Conservation (phyloP, 2,113 vertebrate species). For the Solea solea region DNA sequence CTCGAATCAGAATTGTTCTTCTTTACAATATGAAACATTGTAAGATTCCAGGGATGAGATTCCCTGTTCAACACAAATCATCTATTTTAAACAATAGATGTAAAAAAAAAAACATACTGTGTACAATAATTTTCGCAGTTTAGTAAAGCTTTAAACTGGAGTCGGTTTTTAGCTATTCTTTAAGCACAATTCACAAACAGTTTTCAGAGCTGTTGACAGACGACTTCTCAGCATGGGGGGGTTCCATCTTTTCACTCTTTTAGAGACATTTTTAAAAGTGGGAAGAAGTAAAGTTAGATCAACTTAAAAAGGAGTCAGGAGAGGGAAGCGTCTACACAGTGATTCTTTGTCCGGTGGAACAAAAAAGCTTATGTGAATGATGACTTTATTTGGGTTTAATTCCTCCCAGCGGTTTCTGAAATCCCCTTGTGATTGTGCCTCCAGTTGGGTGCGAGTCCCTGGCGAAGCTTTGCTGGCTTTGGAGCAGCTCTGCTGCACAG, state of each 20-base stretch:
- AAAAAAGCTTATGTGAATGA: constrained; percentile 61
- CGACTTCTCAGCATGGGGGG: constrained; percentile 4
- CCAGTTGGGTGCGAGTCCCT: constrained; percentile 82
- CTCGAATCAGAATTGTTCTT: constrained; percentile 85
- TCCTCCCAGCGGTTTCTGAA: constrained; percentile 76
- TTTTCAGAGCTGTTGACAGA: constrained; percentile 55
- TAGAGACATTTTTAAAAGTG: background rate
- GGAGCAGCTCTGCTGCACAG: constrained; percentile 83
- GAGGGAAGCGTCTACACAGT: constrained; percentile 31
- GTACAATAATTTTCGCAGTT: constrained; percentile 89
- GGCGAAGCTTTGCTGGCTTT: constrained; percentile 87
- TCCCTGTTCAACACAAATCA: constrained; percentile 91
- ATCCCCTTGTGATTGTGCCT: constrained; percentile 84
- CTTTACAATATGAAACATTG: constrained; percentile 97
- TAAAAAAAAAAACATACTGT: constrained; percentile 75
- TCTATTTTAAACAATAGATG: constrained; percentile 99
- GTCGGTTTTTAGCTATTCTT: constrained; percentile 81
- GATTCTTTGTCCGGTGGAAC: constrained; percentile 54
- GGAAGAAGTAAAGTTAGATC: constrained; percentile 26
- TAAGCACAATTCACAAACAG: constrained; percentile 72
- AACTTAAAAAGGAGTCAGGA: constrained; percentile 26
- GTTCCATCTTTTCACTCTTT: constrained; percentile 45
- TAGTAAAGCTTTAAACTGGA: constrained; percentile 94
- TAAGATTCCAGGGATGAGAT: constrained; percentile 84
- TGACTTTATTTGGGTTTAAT: constrained; percentile 81